phyloP scores from a whole-genome alignment of 2,113 vertebrate genomes.

The Scortum barcoo region DNA sequence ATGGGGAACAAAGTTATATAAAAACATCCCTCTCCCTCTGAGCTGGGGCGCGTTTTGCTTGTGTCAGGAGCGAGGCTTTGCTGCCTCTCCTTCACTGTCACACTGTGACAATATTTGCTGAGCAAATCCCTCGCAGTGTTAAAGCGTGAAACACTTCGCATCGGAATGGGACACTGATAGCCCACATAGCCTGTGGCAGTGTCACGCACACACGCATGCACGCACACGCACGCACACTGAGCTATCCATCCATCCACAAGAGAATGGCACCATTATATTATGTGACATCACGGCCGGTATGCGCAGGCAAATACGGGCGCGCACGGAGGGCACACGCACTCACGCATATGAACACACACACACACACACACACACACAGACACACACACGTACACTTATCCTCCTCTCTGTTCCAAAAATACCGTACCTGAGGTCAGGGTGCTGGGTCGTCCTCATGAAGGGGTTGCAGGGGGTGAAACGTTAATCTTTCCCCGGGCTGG shows the following conservation, averaged over 20 bases:
- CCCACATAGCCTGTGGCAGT: conserved; percentile 65
- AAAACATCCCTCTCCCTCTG: conserved; percentile 6
- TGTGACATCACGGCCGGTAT: conserved; percentile 24
- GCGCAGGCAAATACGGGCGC: not conserved
- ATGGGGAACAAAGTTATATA: conserved; percentile 30
- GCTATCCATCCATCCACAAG: conserved; percentile 51
- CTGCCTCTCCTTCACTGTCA: conserved; percentile 50
- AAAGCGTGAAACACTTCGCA: conserved; percentile 70
- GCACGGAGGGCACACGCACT: not conserved
- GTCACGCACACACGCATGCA: too few relatives aligned
- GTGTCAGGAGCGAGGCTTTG: conserved; percentile 22
- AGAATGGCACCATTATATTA: conserved; percentile 51
- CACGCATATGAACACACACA: not conserved
- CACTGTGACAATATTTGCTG: conserved; percentile 70
- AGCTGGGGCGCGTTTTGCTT: not conserved
- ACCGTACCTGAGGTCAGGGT: conserved; percentile 71
- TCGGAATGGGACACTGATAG: conserved; percentile 64
- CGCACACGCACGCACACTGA: too few relatives aligned
- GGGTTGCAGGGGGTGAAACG: conserved; percentile 44
- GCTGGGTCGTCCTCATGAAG: conserved; percentile 44
- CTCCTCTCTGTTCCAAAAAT: conserved; percentile 52
- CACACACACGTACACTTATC: not conserved
- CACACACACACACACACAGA: conserved; percentile 10
- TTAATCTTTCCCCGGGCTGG: conserved; percentile 44
- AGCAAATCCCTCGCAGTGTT: conserved; percentile 66